Base-by-base conservation (phyloP, 2,888 invertebrate species). In the Hemithea aestivaria region DNA sequence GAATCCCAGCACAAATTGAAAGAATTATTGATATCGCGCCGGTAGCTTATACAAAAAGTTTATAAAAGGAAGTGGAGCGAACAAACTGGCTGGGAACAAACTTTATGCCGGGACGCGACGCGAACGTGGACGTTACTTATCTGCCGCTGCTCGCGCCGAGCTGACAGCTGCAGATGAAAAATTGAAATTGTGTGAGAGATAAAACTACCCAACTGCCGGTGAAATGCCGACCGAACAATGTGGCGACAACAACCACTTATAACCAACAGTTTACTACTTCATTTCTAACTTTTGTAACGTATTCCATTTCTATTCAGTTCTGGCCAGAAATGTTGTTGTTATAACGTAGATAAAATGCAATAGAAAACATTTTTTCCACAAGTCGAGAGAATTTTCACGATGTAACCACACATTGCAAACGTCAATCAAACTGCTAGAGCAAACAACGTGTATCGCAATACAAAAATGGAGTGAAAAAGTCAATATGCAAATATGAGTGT, bases 121-220 rank as follows among this genome's bases (percentile, higher is more conserved):
- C 68, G 68, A 73, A 66, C 73, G 73, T 71, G 73, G 69, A 65
- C 78, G 83, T 84, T 84, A 85, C 84, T 84, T 87, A 87, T 87
- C 85, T 84, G 66, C 74, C 73, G 65, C 73, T 71, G 76, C 74
- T 73, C 64, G 73, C 71, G 76, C 70, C 73, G 68, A 68, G 83
- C 84, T 83, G 85, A 85, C 84, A 83, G 85, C 75, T 80, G 81
- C 85, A 87, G 83, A 85, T 87, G 85, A 87, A 87, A 85, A 85
- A 87, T 87, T 87, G 85, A 87, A 87, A 85, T 85, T 83, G 84
- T 84, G 78, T 73, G 83, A 84, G 85, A 85, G 87, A 85, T 85
- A 87, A 87, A 87, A 85, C 81, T 77, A 80, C 79, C 80, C 75
- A 81, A 81, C 82, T 79, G 75, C 77, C 61, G 69, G 76, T 69